A percentile compares a stretch with the other conserved stretches of the same genome.
These are phyloP conservation scores for Chelonoidis abingdonii DNA, from an alignment of 2,113 vertebrate genomes.

Conservation along the genomic window DNA sequence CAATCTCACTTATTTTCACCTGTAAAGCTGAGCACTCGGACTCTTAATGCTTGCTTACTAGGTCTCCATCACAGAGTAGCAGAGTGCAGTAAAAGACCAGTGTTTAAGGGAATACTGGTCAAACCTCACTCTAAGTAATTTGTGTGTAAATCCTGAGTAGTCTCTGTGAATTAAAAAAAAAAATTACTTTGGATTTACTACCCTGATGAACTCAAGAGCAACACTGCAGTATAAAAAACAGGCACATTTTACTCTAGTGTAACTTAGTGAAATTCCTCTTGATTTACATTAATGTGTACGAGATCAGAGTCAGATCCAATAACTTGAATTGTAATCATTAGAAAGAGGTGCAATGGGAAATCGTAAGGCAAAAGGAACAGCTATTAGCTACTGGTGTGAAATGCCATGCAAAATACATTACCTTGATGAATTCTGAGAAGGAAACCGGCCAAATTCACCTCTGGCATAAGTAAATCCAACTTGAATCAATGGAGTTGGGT, in stretches of 20 bases:
- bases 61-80: not conserved
- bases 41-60: too few relatives aligned
- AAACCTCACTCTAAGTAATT: fast-evolving
- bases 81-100: not conserved
- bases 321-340: not conserved
- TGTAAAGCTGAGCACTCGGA: not conserved
- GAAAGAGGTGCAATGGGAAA: not conserved
- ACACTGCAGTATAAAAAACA: not conserved
- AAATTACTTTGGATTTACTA: not conserved
- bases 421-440: not conserved
- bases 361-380: not conserved
- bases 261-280: not conserved
- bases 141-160: not conserved
- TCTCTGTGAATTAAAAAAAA: not conserved
- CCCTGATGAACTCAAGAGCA: not conserved
- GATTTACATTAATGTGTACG: not conserved
- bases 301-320: not conserved
- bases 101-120: not conserved
- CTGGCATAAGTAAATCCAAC: not conserved
- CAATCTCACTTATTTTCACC: fast-evolving
- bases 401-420: not conserved
- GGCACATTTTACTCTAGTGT: fast-evolving
- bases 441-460: not conserved
- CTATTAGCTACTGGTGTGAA: not conserved
- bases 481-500: not conserved